Conservation (phyloP, 35 echinoderm and acorn worm species). For the Strongylocentrotus purpuratus region DNA sequence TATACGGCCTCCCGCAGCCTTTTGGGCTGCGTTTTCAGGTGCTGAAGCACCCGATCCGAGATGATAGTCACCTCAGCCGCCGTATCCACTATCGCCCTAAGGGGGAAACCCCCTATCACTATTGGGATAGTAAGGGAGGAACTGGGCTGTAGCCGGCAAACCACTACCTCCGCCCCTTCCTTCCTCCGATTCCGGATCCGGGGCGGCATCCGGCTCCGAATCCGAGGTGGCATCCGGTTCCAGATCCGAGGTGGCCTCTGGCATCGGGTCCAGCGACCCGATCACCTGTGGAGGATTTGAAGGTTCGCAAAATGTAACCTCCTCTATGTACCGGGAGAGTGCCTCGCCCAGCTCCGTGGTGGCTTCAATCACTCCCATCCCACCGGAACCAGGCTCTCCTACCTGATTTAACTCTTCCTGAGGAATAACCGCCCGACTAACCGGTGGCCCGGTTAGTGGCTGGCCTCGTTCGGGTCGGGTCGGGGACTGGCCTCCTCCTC, state of each 20-base stretch:
- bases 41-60: slow-evolving; percentile 40
- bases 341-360: neutral
- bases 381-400: too few species aligned
- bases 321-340: neutral
- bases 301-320: neutral
- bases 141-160: neutral
- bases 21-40: slow-evolving; percentile 17
- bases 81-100: slow-evolving; percentile 27
- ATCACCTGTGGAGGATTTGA: neutral
- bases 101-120: too few species aligned
- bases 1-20: neutral
- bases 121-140: neutral
- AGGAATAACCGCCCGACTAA: too few species aligned
- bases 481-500: neutral
- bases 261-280: neutral
- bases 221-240: neutral
- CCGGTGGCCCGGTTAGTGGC: neutral
- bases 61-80: slow-evolving; percentile 54
- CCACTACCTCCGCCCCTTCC: neutral
- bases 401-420: neutral
- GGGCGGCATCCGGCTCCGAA: too few species aligned
- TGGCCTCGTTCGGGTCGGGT: neutral
- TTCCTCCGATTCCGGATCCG: too few species aligned
- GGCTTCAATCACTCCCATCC: too few species aligned
- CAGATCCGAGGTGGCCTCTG: neutral